Evolutionary conservation across 1,140 invertebrate genomes (phyloP).

Genomic region (Brachionus asplanchnoidis): DNA sequence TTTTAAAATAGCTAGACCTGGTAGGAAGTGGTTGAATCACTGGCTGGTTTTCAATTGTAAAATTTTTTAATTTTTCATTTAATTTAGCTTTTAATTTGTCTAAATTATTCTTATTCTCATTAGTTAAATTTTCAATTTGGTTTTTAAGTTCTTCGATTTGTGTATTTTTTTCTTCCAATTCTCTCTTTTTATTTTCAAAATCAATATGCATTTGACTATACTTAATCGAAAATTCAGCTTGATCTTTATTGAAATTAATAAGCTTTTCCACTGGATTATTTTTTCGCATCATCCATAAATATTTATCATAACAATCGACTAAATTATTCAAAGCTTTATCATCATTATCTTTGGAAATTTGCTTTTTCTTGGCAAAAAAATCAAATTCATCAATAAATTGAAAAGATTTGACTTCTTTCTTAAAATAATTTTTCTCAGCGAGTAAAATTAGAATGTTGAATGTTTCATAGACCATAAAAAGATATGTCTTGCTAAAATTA

Average conservation of each 20-base stretch:
- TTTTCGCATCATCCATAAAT: neutral
- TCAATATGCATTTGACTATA: neutral
- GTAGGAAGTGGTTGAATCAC: no score
- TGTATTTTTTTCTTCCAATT: neutral
- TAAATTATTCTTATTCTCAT: neutral
- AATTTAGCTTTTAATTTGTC: neutral
- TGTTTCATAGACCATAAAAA: neutral
- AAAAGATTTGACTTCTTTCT: neutral
- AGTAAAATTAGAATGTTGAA: neutral
- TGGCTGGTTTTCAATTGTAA: neutral
- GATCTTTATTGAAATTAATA: neutral
- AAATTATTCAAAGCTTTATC: neutral
- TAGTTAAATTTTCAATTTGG: neutral
- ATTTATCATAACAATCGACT: neutral
- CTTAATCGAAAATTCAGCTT: neutral
- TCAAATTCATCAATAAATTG: neutral
- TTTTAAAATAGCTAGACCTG: neutral
- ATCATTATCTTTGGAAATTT: neutral
- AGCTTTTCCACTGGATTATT: neutral
- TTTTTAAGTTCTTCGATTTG: neutral
- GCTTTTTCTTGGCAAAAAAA: neutral
- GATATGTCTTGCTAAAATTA: neutral
- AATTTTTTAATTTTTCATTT: neutral
- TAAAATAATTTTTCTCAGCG: neutral
- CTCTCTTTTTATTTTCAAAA: neutral